phyloP scores from a whole-genome alignment of 1,140 invertebrate species.

The Pseudomyrmex sp. region DNA sequence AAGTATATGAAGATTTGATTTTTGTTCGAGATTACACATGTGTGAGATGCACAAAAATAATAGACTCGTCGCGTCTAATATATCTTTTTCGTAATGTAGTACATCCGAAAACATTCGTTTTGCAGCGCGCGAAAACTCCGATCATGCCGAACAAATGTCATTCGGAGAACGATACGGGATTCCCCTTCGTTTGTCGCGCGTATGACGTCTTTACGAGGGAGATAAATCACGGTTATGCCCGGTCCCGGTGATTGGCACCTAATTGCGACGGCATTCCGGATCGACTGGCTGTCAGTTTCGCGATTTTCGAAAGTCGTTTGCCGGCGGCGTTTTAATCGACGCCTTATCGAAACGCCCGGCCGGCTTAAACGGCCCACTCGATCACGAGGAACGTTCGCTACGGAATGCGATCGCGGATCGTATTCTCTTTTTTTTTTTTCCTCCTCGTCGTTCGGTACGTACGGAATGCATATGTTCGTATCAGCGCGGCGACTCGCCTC shows the following conservation, averaged over 20 bases:
- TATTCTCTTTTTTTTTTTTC: conserved; percentile 39
- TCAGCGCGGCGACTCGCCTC: conserved; percentile 47
- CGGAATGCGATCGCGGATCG: conserved; percentile 66
- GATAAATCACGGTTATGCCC: conserved; percentile 60
- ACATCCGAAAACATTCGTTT: conserved; percentile 6
- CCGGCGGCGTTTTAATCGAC: conserved; percentile 53
- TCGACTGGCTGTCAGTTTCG: conserved; percentile 58
- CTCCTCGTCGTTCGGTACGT: conserved; percentile 30
- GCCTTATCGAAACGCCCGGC: conserved; percentile 53
- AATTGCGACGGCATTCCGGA: conserved; percentile 59
- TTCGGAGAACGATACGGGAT: conserved; percentile 44
- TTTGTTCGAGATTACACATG: no score
- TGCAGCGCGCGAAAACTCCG: conserved; percentile 6
- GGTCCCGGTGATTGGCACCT: conserved; percentile 53
- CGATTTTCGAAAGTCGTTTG: conserved; percentile 55
- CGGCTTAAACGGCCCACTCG: conserved; percentile 56
- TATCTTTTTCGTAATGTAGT: not conserved
- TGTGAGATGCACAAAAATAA: no score
- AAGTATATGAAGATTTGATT: no score
- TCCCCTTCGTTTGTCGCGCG: conserved; percentile 45
- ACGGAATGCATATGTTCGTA: conserved; percentile 65
- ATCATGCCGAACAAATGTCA: conserved; percentile 28
- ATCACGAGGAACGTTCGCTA: conserved; percentile 43
- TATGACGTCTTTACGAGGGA: conserved; percentile 56
- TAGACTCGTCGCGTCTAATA: no score